phyloP scores from a whole-genome alignment of 2,888 invertebrate species.

The Standfussiana lucernea region DNA sequence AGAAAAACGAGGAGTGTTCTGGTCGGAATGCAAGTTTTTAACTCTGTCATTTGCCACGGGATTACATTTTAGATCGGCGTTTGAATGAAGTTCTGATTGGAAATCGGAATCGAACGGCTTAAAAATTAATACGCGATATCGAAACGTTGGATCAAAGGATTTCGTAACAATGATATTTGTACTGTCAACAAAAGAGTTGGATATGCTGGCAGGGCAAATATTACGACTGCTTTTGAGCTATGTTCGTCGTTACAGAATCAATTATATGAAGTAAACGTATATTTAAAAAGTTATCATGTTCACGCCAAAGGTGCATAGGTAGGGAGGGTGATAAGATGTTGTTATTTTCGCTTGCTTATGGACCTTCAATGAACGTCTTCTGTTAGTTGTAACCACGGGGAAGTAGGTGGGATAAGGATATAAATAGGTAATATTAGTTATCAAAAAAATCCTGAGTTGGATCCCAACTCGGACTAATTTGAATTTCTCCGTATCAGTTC shows the following conservation, averaged over 20 bases:
- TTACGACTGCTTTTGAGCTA: neutral
- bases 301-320: neutral
- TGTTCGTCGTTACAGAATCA: neutral
- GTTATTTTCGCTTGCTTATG: neutral
- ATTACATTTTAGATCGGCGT: conserved; percentile 41
- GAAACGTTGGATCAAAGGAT: conserved; percentile 15
- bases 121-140: neutral
- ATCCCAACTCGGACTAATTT: neutral
- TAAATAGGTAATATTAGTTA: neutral
- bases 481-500: too few relatives aligned
- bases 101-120: conserved; percentile 27
- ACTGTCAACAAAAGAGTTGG: conserved; percentile 1
- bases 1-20: neutral
- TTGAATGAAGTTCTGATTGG: conserved; percentile 36
- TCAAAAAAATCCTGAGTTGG: neutral
- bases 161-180: conserved; percentile 8
- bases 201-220: conserved; percentile 1
- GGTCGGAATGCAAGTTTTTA: conserved; percentile 1
- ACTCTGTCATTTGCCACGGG: conserved; percentile 9
- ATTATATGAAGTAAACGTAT: neutral
- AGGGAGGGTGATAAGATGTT: neutral
- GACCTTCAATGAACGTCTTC: neutral
- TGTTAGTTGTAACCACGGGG: neutral
- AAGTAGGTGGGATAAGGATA: neutral
- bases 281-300: neutral